Percentiles rank a stretch among this genome's conserved stretches.
Evolutionary conservation across 2,888 invertebrate species (phyloP).

Genomic region (Patella caerulea): DNA sequence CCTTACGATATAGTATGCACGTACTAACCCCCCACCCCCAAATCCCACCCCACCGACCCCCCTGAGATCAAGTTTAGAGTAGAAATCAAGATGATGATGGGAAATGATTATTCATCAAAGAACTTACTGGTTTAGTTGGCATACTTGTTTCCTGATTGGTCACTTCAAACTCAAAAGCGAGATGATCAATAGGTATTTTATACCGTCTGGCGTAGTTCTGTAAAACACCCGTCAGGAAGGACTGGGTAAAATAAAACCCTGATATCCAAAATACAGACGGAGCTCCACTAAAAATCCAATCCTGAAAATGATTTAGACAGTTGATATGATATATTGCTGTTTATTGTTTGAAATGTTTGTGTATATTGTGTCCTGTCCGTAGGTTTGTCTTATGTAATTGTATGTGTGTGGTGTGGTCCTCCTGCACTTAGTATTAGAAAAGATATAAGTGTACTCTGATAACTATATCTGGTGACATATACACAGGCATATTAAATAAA

Average conservation of each 20-base stretch:
- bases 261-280: constrained; percentile 72
- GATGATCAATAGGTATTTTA: constrained; percentile 69
- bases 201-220: constrained; percentile 69
- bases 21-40: too few relatives aligned
- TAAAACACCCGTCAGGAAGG: constrained; percentile 69
- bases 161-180: constrained; percentile 68
- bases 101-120: not conserved
- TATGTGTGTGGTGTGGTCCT: too few relatives aligned
- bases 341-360: too few relatives aligned
- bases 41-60: too few relatives aligned
- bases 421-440: too few relatives aligned
- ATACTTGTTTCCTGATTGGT: constrained; percentile 58
- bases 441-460: too few relatives aligned
- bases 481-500: too few relatives aligned
- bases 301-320: constrained; percentile 42
- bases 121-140: constrained; percentile 64
- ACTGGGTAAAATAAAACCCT: constrained; percentile 72
- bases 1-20: too few relatives aligned
- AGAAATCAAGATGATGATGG: not conserved
- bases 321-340: too few relatives aligned
- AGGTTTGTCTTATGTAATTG: too few relatives aligned
- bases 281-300: constrained; percentile 67
- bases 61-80: not conserved
- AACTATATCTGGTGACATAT: too few relatives aligned
- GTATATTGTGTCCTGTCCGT: too few relatives aligned